Evolutionary conservation across 2,888 invertebrate species (phyloP), one percentile per base, ranked within the genome.

Genomic region (Oasisia sp.): DNA sequence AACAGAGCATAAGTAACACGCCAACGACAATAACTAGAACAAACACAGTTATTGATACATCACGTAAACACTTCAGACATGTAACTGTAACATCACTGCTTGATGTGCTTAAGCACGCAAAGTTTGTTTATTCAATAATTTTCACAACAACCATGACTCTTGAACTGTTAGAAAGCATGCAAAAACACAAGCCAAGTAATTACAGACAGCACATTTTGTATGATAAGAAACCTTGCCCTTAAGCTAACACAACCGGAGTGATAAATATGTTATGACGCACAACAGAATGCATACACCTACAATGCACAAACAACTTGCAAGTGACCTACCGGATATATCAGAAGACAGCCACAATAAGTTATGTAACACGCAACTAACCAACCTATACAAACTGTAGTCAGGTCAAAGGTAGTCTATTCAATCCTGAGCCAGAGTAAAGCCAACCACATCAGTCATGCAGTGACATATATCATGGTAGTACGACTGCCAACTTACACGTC

Each of bases 61-160:
- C 74, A 19, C 74, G 7, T 74, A 74, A 74, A 74, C 74, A 74
- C 74, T 74, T 74, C 74, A 74, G n/a, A 74, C 74, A 74, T 74
- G 27, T 7, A 74, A 74, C 74, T 74, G 74, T 27, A 74, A 2
- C 74, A 74, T 74, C 74, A 14, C 74, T 74, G 74, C 74, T 74
- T 2, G 27, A 27, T 74, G 74, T 74, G 27, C 74, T 74, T n/a
- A 74, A 19, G 19, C 74, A 74, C 27, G 27, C 7, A 19, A 19
- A 27, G 74, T 74, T 74, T 74, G 74, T 74, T 74, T 74, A 74
- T 74, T 74, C 74, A 74, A 27, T 74, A 74, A 74, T 74, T 74
- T 19, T 74, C n/a, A 74, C 74, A 74, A 19, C 56, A 56, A 74
- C 7, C 74, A 74, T 27, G 74, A 19, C 74, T 27, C 19, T 74